Conservation (phyloP, 2,113 vertebrate genomes). For the Antidorcas marsupialis region DNA sequence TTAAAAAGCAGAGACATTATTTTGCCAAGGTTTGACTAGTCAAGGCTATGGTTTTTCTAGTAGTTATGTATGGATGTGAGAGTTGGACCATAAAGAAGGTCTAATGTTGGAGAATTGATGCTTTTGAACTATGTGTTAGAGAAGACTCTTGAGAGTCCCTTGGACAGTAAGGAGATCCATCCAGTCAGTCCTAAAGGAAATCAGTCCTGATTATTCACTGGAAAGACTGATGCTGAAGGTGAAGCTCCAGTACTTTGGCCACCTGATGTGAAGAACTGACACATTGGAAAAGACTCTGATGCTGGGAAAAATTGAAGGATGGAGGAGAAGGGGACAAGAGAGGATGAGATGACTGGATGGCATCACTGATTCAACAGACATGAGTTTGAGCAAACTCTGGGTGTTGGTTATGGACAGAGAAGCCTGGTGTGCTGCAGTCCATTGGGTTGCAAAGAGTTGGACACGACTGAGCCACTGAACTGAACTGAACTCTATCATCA, state of each 20-base stretch:
- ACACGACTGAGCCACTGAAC: not conserved
- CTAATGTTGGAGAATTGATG: not conserved
- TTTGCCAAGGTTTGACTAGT: not conserved
- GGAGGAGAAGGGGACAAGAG: not conserved
- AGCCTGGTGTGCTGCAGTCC: not conserved
- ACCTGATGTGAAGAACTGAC: not conserved
- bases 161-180: not conserved
- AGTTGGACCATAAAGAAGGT: not conserved
- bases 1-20: not conserved
- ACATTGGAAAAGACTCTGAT: not conserved
- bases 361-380: not conserved
- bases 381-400: not conserved
- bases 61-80: not conserved
- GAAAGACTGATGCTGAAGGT: not conserved
- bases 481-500: not conserved
- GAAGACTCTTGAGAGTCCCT: not conserved
- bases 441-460: accelerated
- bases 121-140: not conserved
- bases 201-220: not conserved
- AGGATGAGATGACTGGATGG: not conserved
- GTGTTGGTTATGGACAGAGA: not conserved
- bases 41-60: not conserved
- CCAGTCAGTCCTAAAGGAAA: not conserved
- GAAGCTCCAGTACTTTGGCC: not conserved
- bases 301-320: not conserved